Conservation (phyloP, 2,888 invertebrate genomes). For the Vesta saturnalis region DNA sequence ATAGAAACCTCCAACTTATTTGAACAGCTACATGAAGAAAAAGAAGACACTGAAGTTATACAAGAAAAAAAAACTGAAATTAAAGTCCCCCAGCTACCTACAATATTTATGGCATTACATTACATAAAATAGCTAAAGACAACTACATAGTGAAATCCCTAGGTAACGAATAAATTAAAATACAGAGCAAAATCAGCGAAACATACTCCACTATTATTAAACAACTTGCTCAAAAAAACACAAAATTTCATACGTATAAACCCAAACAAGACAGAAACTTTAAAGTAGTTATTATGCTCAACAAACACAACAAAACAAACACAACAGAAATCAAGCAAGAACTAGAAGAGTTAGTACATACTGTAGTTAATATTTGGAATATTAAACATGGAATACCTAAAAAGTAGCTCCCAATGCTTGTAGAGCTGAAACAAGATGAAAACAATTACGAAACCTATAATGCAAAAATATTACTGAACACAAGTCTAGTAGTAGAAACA, state of each 20-base stretch:
- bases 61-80: neutral
- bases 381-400: neutral
- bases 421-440: neutral
- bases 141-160: no score
- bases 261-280: constrained; percentile 17
- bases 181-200: constrained; percentile 8
- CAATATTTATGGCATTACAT: no score
- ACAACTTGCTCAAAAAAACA: constrained; percentile 6
- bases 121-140: no score
- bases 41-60: neutral
- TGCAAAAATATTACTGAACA: neutral
- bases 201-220: constrained; percentile 12
- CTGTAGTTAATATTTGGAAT: constrained; percentile 15
- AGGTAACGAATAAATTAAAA: neutral
- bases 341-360: neutral
- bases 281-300: constrained; percentile 7
- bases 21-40: neutral
- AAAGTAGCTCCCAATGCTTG: no score
- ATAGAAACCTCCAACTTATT: no score
- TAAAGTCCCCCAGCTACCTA: constrained; percentile 1
- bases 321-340: constrained; percentile 17
- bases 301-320: no score
- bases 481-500: no score
- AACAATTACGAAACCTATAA: constrained; percentile 17
- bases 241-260: constrained; percentile 14